phyloP scores from a whole-genome alignment of 2,888 invertebrate genomes.

The Euplexia lucipara region DNA sequence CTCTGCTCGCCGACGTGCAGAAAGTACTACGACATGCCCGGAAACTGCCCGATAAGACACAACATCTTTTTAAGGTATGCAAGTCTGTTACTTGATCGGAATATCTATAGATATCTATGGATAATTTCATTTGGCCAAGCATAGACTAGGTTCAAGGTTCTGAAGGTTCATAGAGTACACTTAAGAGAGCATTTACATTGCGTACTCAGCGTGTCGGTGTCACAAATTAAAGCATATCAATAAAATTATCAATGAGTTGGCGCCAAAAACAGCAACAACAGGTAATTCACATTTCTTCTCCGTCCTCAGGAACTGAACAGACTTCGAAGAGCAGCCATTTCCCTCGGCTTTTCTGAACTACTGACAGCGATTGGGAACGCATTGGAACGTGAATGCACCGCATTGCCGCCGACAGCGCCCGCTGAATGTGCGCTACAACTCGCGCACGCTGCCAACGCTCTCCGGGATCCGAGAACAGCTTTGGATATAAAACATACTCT shows the following conservation, averaged over 20 bases:
- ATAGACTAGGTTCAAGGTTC: no score
- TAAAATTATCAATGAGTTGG: no score
- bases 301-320: slow-evolving; percentile 95
- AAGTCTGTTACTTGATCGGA: not conserved
- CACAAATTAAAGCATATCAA: no score
- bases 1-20: slow-evolving; percentile 98
- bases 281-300: no score
- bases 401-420: slow-evolving; percentile 94
- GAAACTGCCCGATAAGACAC: slow-evolving; percentile 98
- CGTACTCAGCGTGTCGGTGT: no score
- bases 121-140: no score
- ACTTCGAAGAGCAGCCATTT: slow-evolving; percentile 96
- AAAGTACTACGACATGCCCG: slow-evolving; percentile 98
- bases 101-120: no score
- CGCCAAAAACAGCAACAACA: no score
- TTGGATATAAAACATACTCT: slow-evolving; percentile 85
- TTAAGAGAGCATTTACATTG: not conserved
- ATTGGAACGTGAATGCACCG: slow-evolving; percentile 96
- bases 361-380: slow-evolving; percentile 96
- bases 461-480: slow-evolving; percentile 93
- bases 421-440: slow-evolving; percentile 97
- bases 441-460: slow-evolving; percentile 96
- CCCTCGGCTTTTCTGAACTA: slow-evolving; percentile 97
- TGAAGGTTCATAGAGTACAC: no score
- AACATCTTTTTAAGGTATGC: slow-evolving; percentile 97